phyloP scores from a whole-genome alignment of 2,113 vertebrate genomes.

The Amblyornis subalaris region DNA sequence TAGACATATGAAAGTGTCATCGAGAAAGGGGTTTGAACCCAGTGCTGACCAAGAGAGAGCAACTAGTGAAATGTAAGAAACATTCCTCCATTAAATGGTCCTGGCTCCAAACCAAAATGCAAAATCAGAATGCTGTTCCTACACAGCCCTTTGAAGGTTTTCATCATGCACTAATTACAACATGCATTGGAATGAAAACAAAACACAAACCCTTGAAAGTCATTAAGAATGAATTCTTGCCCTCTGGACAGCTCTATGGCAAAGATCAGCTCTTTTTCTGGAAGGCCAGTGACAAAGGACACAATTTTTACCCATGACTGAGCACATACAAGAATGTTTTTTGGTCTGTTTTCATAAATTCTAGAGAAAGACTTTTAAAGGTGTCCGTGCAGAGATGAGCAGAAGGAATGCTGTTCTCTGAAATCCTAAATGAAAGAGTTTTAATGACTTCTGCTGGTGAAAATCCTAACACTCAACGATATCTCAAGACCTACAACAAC shows the following conservation, averaged over 20 bases:
- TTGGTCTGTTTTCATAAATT: background rate
- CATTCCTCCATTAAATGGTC: background rate
- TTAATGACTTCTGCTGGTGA: background rate
- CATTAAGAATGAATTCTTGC: background rate
- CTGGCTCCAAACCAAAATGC: background rate
- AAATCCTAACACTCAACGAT: background rate
- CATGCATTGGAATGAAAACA: background rate
- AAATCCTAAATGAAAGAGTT: background rate
- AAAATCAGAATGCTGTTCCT: background rate
- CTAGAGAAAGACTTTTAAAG: background rate
- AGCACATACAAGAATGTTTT: background rate
- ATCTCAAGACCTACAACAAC: background rate
- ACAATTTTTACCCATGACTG: background rate
- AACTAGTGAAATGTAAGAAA: background rate
- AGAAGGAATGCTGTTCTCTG: background rate
- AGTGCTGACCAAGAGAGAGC: background rate
- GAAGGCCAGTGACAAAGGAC: background rate
- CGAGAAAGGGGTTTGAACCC: background rate
- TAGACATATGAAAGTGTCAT: background rate
- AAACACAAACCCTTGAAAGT: background rate
- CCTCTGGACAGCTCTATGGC: background rate
- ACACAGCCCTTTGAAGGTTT: background rate
- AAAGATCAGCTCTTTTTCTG: background rate
- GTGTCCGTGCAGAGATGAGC: background rate
- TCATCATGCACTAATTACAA: background rate